Evolutionary conservation across 2,888 invertebrate species (phyloP), one percentile per base, ranked within the genome.

Genomic region (Balanococcus diminutus): DNA sequence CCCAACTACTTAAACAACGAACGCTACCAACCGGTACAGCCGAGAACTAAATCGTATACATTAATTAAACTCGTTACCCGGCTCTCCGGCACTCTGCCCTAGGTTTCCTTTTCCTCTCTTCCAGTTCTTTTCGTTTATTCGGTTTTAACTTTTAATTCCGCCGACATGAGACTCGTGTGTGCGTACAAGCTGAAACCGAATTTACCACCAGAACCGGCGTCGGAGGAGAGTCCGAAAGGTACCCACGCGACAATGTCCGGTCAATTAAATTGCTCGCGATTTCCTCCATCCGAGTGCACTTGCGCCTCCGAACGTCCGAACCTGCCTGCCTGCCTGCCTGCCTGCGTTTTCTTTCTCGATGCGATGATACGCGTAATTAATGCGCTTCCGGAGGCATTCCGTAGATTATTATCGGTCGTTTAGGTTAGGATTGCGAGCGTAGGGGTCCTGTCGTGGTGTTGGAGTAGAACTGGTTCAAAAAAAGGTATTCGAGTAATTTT

Each of bases 1-100:
- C 61, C 61, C 31, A 32, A 72, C 28, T n/a, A 72, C 72, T 31
- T 31, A n/a, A 31, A 32, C 72, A 72, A n/a, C n/a, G 1, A 1
- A 72, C 72, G 72, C 72, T 72, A 72, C 72, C 72, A 72, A 72
- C 72, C 72, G 72, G 72, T 25, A 72, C 31, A 22, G 32, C 72
- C 32, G 32, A 0, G 72, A 72, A 72, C 72, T 72, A 46, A n/a
- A 72, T 61, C 61, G 61, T 61, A 5, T 61, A 61, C 25, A 25
- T 22, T 61, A 61, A 61, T 61, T 61, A 61, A 61, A 61, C 61
- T 61, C 22, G 61, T 61, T 61, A 25, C 25, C 39, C 46, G 46
- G 46, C 46, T 46, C 46, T 36, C 36, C 8, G 36, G 4, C 36
- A 5, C 36, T 36, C 36, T 5, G 46, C 5, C 46, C n/a, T n/a